Conservation (phyloP, 2,888 invertebrate species). For the Caenorhabditis becei region DNA sequence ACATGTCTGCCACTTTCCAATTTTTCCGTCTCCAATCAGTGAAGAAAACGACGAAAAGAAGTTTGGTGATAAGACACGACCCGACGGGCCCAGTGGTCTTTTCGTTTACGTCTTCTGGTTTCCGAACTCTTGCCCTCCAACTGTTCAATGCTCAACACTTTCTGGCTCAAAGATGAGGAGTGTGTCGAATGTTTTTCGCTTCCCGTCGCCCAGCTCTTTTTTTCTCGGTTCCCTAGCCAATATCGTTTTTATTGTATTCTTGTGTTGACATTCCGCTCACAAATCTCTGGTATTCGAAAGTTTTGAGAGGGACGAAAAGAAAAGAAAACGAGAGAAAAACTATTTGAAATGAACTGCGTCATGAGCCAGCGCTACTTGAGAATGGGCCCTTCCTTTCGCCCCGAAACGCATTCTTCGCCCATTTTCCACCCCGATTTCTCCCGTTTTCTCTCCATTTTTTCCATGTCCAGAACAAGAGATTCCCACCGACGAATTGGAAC, state of each 20-base stretch:
- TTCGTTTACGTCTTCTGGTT: conserved; percentile 11
- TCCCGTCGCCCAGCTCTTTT: neutral
- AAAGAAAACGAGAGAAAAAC: conserved; percentile 5
- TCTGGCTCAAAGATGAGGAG: conserved; percentile 45
- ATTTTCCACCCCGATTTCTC: conserved; percentile 1
- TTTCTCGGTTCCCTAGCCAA: conserved; percentile 17
- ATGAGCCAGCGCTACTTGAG: conserved; percentile 40
- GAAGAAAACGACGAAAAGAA: neutral
- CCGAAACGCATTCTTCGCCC: neutral
- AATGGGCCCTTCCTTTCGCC: neutral
- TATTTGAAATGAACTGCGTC: conserved; percentile 46
- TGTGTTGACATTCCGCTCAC: conserved; percentile 28
- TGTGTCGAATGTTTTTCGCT: conserved; percentile 33
- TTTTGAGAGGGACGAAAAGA: neutral
- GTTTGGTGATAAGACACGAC: no score
- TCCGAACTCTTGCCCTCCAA: conserved; percentile 23
- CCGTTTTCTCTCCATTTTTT: neutral
- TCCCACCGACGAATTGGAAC: no score
- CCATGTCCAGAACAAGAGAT: neutral
- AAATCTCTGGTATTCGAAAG: conserved; percentile 25
- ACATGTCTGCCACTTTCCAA: neutral
- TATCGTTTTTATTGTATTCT: conserved; percentile 48
- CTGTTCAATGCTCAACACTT: conserved; percentile 36
- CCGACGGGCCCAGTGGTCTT: neutral
- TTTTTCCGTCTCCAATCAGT: neutral